A percentile compares a stretch with the other conserved stretches of the same genome.
Evolutionary conservation across 1,140 invertebrate genomes (phyloP).

Genomic region (Mactra quadrangularis): DNA sequence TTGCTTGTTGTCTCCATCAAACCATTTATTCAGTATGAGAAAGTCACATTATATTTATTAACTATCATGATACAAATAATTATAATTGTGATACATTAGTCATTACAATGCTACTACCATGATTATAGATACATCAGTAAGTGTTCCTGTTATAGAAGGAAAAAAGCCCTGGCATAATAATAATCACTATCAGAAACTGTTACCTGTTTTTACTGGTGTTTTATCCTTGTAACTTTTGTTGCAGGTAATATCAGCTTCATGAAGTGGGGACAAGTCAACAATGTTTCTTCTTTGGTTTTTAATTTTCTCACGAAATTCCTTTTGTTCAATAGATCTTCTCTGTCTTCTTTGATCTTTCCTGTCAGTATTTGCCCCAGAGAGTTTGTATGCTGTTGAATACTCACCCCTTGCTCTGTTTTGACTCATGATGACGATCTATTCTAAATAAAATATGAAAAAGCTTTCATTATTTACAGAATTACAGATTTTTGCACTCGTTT

Average conservation of each 20-base stretch:
- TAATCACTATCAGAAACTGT: too few relatives aligned
- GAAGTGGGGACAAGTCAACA: conserved; percentile 39
- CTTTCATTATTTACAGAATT: too few relatives aligned
- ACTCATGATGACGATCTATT: neutral
- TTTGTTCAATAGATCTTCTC: conserved; percentile 53
- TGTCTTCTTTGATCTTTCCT: conserved; percentile 13
- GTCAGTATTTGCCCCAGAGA: conserved; percentile 27
- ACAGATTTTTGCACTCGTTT: too few relatives aligned
- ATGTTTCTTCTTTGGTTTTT: conserved; percentile 52
- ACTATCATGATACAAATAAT: too few relatives aligned
- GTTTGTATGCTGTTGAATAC: conserved; percentile 47
- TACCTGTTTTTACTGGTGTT: conserved; percentile 42
- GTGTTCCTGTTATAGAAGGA: too few relatives aligned
- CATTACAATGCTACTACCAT: too few relatives aligned
- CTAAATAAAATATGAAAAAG: neutral
- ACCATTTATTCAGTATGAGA: too few relatives aligned
- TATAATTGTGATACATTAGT: too few relatives aligned
- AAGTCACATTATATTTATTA: too few relatives aligned
- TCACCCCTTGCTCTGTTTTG: conserved; percentile 22
- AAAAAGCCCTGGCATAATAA: too few relatives aligned
- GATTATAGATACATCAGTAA: too few relatives aligned
- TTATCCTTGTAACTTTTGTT: conserved; percentile 47
- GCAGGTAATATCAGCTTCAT: conserved; percentile 20
- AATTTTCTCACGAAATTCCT: conserved; percentile 28
- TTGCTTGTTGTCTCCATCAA: too few relatives aligned